Evolutionary conservation across 2,113 vertebrate species (phyloP).

Genomic region (Caloenas nicobarica): DNA sequence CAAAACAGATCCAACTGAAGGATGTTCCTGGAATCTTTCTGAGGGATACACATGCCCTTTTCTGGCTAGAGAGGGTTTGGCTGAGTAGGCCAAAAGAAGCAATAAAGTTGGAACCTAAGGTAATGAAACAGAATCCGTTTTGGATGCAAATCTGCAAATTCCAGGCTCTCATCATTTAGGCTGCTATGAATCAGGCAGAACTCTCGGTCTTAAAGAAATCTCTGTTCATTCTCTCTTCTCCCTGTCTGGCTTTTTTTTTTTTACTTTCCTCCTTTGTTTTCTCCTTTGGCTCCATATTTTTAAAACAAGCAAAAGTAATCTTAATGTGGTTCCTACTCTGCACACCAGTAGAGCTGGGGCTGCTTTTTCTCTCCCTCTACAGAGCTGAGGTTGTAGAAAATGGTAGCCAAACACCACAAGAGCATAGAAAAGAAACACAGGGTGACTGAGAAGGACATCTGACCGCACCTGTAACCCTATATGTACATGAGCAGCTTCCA

Average conservation of each 20-base stretch:
- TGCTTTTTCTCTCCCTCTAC: not conserved
- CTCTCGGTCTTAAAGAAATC: not conserved
- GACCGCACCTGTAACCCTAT: constrained; percentile 10
- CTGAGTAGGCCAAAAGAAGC: not conserved
- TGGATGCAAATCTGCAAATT: not conserved
- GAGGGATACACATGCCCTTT: constrained; percentile 14
- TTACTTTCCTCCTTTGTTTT: not conserved
- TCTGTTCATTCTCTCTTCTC: not conserved
- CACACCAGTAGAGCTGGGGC: not conserved
- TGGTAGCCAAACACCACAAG: not conserved
- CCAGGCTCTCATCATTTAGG: not conserved
- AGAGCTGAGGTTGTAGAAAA: not conserved
- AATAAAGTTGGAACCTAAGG: not conserved
- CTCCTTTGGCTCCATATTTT: not conserved
- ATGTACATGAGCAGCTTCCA: not conserved
- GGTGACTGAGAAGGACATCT: not conserved
- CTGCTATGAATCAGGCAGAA: not conserved
- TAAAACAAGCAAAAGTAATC: not conserved
- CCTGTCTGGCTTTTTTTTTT: not conserved
- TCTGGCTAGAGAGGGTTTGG: not conserved
- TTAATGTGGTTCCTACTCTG: not conserved
- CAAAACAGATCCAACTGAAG: not conserved
- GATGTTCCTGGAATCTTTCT: constrained; percentile 26
- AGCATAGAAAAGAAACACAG: not conserved
- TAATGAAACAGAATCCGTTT: not conserved